Base-by-base conservation (phyloP, 1,140 invertebrate species). In the Lasioglossum albipes region DNA sequence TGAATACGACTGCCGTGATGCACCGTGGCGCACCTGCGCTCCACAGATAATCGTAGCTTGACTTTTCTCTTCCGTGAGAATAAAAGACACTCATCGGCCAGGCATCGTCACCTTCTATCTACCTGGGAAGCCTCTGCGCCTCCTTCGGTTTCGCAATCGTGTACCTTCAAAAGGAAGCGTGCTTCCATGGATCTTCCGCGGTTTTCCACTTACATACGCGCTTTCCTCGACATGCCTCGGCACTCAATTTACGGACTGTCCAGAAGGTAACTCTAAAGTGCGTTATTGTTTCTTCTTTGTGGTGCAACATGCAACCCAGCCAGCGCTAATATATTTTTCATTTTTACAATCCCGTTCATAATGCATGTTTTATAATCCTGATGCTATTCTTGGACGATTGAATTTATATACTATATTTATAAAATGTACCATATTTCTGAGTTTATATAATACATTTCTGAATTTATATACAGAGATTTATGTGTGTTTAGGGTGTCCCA, bases 1-100 rank as follows among this genome's bases (percentile, higher is more conserved):
- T 42, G 73, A 75, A 45, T 64, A 36, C 61, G 6, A 36, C 20
- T 54, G 41, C 66, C 36, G 59, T 75, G 70, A 80, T 85, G 72
- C 42, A 61, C 74, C 69, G 66, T 49, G 10, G 66, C 65, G 66
- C 84, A 86, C 84, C 81, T 87, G 85, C 74, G 31, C 66, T 52
- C 67, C 49, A 13, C 54, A 57, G 75, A 67, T 70, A 75, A 88
- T 66, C 79, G 57, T 12, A 12, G 52, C 61, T 54, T 36, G 57
- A 78, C 68, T 81, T 88, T 86, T 76, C 75, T 83, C 87, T 90
- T 90, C 89, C 89, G 89, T 90, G 89, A 90, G 89, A 90, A 89
- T 70, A n/a, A 31, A 57, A 72, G 27, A 84, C 75, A 84, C 73
- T 90, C 88, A 89, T 90, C 89, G 88, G 77, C 66, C 64, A 85